phyloP scores from a whole-genome alignment of 92 coral and sea anemone genomes.

The Blastomussa wellsi region DNA sequence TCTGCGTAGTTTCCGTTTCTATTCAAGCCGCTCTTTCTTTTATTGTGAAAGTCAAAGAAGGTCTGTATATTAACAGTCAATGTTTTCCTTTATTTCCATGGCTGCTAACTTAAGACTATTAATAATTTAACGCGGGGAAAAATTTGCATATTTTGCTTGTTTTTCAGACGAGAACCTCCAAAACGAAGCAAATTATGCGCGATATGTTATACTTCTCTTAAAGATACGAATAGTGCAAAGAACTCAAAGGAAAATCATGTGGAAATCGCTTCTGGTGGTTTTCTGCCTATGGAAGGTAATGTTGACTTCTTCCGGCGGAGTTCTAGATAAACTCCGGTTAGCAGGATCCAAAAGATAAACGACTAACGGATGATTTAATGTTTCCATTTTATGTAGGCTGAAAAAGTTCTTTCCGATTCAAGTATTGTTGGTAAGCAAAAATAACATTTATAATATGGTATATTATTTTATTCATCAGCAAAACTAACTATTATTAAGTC shows the following conservation, averaged over 20 bases:
- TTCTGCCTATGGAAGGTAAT: conserved; percentile 12
- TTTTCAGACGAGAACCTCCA: conserved; percentile 8
- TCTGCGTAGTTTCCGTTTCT: neutral
- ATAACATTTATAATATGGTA: neutral
- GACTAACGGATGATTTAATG: neutral
- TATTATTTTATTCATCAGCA: neutral
- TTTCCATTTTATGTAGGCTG: conserved; percentile 10
- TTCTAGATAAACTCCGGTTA: neutral
- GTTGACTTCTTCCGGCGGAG: neutral
- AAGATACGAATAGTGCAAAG: neutral
- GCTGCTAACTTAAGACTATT: conserved; percentile 17
- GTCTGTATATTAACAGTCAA: conserved; percentile 1
- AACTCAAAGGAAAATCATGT: conserved; percentile 16
- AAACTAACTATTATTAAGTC: neutral
- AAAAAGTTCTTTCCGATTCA: neutral
- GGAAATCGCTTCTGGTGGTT: conserved; percentile 4
- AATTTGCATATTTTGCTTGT: conserved; percentile 51
- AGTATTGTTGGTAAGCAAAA: conserved; percentile 5
- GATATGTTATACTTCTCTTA: neutral
- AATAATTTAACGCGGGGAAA: conserved; percentile 46
- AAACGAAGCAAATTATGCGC: neutral
- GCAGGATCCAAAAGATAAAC: neutral
- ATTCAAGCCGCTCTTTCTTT: neutral
- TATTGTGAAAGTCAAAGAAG: neutral
- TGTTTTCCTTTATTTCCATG: conserved; percentile 33